These are phyloP conservation scores for Lepidurus packardi DNA, from an alignment of 1,140 invertebrate species.

Conservation along the genomic window DNA sequence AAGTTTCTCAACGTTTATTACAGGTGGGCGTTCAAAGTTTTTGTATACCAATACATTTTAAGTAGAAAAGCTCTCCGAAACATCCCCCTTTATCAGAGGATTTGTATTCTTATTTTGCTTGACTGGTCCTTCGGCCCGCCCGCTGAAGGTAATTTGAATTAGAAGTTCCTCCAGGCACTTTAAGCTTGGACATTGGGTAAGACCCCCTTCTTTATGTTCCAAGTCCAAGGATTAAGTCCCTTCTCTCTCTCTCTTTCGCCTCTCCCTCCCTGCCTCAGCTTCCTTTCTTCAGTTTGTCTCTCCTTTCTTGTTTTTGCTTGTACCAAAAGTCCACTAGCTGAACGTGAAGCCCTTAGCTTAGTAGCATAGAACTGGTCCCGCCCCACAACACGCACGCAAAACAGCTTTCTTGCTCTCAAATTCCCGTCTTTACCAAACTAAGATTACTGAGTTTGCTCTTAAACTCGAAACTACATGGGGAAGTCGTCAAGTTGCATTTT, in stretches of 20 bases:
- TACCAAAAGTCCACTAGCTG: background rate
- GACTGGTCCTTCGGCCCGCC: background rate
- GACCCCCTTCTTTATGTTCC: background rate
- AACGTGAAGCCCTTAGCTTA: background rate
- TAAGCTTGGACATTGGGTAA: background rate
- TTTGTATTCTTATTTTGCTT: background rate
- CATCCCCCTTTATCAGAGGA: background rate
- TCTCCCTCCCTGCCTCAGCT: background rate
- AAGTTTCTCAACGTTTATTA: background rate
- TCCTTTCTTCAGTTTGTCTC: background rate
- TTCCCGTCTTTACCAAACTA: background rate
- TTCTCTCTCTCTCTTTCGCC: background rate
- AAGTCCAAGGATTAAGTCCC: constrained; percentile 14
- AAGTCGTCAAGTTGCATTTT: constrained; percentile 4
- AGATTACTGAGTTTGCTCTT: background rate
- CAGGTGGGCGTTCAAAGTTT: constrained; percentile 13
- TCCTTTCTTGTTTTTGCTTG: background rate
- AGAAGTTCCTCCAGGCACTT: background rate
- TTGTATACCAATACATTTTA: constrained; percentile 1
- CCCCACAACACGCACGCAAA: constrained; percentile 1
- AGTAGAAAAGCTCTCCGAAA: background rate
- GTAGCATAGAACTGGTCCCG: background rate
- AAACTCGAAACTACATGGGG: background rate
- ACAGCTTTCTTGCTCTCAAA: constrained; percentile 7
- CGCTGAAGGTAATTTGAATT: constrained; percentile 11